phyloP scores from a whole-genome alignment of 2,113 vertebrate species.

The Oplegnathus fasciatus region DNA sequence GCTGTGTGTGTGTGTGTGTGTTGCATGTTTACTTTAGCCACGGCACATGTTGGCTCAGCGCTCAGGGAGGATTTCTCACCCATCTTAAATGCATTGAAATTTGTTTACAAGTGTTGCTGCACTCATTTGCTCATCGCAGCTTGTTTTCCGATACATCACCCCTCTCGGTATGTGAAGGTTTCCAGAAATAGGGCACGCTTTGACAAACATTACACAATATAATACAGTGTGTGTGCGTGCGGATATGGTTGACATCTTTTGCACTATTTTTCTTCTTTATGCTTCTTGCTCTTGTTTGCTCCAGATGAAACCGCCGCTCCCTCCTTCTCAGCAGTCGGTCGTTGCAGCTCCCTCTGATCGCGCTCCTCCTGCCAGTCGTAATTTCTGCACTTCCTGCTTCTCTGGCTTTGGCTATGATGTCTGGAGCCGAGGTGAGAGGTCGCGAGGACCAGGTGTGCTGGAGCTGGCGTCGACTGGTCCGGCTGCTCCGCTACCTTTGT shows the following conservation, averaged over 20 bases:
- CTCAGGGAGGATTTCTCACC: conserved; percentile 46
- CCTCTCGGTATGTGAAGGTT: not conserved
- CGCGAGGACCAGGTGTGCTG: conserved; percentile 67
- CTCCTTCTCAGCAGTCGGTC: conserved; percentile 43
- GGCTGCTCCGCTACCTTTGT: conserved; percentile 57
- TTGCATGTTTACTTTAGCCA: conserved; percentile 54
- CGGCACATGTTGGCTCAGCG: conserved; percentile 50
- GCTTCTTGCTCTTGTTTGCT: conserved; percentile 8
- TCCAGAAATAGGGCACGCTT: conserved; percentile 32
- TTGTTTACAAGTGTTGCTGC: conserved; percentile 52
- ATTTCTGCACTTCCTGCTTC: conserved; percentile 66
- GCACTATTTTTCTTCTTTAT: conserved; percentile 38
- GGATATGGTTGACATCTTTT: conserved; percentile 24
- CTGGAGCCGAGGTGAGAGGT: conserved; percentile 70
- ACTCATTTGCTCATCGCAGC: conserved; percentile 40
- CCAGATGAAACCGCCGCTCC: conserved; percentile 29
- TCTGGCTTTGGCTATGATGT: conserved; percentile 57
- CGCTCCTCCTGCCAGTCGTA: conserved; percentile 53
- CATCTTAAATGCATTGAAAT: conserved; percentile 53
- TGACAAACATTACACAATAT: conserved; percentile 28
- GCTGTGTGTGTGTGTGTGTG: conserved; percentile 28
- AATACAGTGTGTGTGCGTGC: not conserved
- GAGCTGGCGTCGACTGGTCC: conserved; percentile 45
- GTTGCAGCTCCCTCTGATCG: conserved; percentile 30
- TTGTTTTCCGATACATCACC: conserved; percentile 27